A percentile compares a stretch with the other conserved stretches of the same genome.
These are phyloP conservation scores for Netelia virgata DNA, from an alignment of 2,888 invertebrate species.

Conservation along the genomic window DNA sequence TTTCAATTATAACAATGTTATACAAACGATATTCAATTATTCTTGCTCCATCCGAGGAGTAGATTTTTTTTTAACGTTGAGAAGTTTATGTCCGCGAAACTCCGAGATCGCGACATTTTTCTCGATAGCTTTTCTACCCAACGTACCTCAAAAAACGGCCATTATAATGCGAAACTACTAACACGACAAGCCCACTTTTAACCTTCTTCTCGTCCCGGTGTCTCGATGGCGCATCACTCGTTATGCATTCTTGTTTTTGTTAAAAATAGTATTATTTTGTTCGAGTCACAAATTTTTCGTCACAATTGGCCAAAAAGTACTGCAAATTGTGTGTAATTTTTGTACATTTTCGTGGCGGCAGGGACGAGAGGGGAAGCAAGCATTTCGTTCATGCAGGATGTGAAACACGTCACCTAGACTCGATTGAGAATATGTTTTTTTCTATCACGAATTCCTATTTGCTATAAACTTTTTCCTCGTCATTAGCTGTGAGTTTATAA, in stretches of 20 bases:
- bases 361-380: not conserved
- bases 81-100: not conserved
- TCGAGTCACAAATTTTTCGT: too few species aligned
- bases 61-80: slow-evolving; percentile 35
- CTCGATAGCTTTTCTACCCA: slow-evolving; percentile 15
- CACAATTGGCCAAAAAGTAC: not conserved
- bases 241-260: not conserved
- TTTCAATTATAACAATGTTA: slow-evolving; percentile 67
- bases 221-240: slow-evolving; percentile 1
- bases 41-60: not conserved
- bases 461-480: not conserved
- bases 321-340: not conserved
- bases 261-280: too few species aligned
- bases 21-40: slow-evolving; percentile 29
- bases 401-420: not conserved
- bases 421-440: not conserved
- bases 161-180: slow-evolving; percentile 39
- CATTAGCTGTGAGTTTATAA: too few species aligned
- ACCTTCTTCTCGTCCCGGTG: slow-evolving; percentile 30
- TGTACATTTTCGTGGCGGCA: not conserved
- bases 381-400: slow-evolving; percentile 23
- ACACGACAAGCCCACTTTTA: slow-evolving; percentile 34
- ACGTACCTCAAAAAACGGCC: slow-evolving; percentile 35
- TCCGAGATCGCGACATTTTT: slow-evolving; percentile 2
- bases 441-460: not conserved